Evolutionary conservation across 2,113 vertebrate species (phyloP).

Genomic region (Alouatta palliata): DNA sequence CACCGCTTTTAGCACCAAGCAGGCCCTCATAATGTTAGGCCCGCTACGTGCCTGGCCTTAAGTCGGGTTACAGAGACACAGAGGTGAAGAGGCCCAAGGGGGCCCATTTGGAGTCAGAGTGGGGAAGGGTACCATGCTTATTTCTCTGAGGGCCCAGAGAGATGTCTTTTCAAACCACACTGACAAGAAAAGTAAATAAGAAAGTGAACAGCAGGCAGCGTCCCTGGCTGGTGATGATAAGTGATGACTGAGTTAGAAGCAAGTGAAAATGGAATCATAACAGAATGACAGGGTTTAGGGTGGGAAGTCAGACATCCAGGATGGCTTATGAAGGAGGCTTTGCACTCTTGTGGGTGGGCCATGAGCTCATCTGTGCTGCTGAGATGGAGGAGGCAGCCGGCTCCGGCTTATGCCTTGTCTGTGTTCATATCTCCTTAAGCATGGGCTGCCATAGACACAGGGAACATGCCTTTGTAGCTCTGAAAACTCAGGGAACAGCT

Average conservation of each 20-base stretch:
- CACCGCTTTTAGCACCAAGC: neutral
- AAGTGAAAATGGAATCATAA: constrained; percentile 73
- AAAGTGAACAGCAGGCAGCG: constrained; percentile 53
- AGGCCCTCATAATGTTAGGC: accelerated
- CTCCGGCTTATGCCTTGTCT: neutral
- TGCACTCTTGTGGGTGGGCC: neutral
- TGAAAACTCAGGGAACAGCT: neutral
- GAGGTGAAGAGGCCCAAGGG: neutral
- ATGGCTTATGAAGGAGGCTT: neutral
- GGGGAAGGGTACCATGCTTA: neutral
- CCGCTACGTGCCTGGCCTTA: neutral
- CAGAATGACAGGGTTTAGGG: neutral
- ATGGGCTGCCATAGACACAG: neutral
- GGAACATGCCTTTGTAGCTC: neutral
- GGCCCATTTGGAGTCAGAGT: neutral
- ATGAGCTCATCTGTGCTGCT: neutral
- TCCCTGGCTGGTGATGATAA: constrained; percentile 49
- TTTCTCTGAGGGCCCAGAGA: neutral
- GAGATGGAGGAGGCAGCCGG: too few relatives aligned
- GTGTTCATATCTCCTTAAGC: neutral
- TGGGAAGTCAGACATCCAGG: neutral
- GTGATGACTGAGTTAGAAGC: constrained; percentile 50
- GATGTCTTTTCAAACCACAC: neutral
- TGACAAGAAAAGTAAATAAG: constrained; percentile 31
- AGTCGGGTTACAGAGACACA: neutral